These are phyloP conservation scores for Linepithema humile DNA, from an alignment of 1,140 invertebrate genomes.

Conservation along the genomic window DNA sequence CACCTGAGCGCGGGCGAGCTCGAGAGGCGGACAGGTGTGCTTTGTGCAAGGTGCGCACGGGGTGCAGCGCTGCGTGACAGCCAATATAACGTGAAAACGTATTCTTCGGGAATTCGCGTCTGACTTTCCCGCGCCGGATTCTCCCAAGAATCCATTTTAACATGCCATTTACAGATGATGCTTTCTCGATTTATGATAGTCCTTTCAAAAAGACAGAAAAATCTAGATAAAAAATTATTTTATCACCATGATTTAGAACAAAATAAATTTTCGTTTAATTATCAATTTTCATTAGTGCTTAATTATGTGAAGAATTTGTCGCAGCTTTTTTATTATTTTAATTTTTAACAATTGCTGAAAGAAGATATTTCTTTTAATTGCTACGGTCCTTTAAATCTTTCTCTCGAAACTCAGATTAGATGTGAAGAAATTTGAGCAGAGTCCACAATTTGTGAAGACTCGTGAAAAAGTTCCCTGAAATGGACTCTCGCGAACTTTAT, in stretches of 20 bases:
- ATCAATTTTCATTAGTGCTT: too few species aligned
- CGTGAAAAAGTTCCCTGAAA: too few species aligned
- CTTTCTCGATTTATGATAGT: slow-evolving; percentile 1
- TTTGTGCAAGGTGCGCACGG: neutral
- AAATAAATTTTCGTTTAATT: too few species aligned
- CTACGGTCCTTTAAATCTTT: too few species aligned
- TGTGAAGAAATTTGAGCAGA: too few species aligned
- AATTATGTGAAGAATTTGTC: too few species aligned
- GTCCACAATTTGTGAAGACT: neutral
- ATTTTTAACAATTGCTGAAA: too few species aligned
- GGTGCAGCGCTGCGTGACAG: slow-evolving; percentile 28
- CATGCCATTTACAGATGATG: slow-evolving; percentile 20
- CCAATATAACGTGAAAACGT: slow-evolving; percentile 15
- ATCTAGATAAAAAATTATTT: too few species aligned
- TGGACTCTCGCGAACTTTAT: slow-evolving; percentile 22
- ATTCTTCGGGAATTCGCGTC: slow-evolving; percentile 30
- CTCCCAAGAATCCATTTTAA: slow-evolving; percentile 16
- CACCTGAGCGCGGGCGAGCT: slow-evolving; percentile 18
- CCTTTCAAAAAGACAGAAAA: neutral
- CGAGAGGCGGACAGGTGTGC: neutral
- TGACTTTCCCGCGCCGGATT: slow-evolving; percentile 17
- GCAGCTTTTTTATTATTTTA: too few species aligned
- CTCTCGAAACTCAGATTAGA: too few species aligned
- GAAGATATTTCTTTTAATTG: too few species aligned
- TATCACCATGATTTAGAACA: too few species aligned